phyloP scores from a whole-genome alignment of 2,797 vertebrate genomes.

The Phataginus tricuspis region DNA sequence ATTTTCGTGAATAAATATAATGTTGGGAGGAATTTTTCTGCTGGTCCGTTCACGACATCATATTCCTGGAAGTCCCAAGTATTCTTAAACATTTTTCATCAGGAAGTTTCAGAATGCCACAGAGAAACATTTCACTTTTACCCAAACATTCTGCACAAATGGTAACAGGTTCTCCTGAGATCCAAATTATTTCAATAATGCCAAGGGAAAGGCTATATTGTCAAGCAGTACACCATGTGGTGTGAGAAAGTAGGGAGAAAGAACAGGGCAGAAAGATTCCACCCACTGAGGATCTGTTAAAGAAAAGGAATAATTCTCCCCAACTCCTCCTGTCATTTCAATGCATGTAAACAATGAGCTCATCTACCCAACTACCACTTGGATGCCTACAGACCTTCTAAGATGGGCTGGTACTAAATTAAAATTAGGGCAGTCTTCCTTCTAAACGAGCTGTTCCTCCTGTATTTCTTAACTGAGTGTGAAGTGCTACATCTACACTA shows the following conservation, averaged over 20 bases:
- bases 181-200: neutral
- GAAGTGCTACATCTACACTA: neutral
- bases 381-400: neutral
- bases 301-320: neutral
- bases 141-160: slow-evolving; percentile 4
- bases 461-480: neutral
- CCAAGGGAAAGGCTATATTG: neutral
- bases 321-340: neutral
- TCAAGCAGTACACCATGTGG: neutral
- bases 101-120: neutral
- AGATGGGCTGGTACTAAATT: neutral
- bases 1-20: too few relatives aligned
- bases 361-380: neutral
- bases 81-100: neutral
- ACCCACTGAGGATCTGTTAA: neutral
- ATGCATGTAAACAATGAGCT: neutral
- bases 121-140: slow-evolving; percentile 10
- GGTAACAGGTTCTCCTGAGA: neutral
- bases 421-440: neutral
- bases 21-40: too few relatives aligned
- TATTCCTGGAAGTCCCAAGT: too few relatives aligned
- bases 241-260: neutral
- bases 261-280: neutral
- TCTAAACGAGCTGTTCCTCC: neutral
- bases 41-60: too few relatives aligned